phyloP scores from a whole-genome alignment of 1,140 invertebrate genomes.

The Anastatus disparis region DNA sequence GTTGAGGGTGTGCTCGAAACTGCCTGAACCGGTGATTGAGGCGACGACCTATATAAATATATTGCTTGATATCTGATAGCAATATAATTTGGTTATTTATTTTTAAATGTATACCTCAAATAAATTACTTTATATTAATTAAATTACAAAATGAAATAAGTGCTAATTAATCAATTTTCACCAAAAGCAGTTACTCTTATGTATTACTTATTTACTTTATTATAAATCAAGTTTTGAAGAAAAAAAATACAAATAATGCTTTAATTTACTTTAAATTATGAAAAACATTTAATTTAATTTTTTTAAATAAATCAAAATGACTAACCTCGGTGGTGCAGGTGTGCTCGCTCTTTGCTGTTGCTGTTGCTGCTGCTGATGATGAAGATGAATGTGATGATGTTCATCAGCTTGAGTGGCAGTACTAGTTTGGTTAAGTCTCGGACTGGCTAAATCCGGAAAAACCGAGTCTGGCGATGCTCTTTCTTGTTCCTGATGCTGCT shows the following conservation, averaged over 20 bases:
- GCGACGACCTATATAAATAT: constrained; percentile 62
- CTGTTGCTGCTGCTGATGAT: constrained; percentile 37
- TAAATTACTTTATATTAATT: too few relatives aligned
- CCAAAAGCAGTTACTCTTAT: too few relatives aligned
- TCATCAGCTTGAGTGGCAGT: constrained; percentile 40
- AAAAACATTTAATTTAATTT: too few relatives aligned
- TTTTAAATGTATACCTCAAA: too few relatives aligned
- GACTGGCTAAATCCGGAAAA: constrained; percentile 56
- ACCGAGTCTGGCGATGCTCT: constrained; percentile 65
- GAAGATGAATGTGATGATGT: constrained; percentile 43
- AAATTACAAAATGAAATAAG: too few relatives aligned
- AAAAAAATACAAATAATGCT: neutral
- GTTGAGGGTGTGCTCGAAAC: constrained; percentile 60
- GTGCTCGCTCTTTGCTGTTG: constrained; percentile 54
- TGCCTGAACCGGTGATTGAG: constrained; percentile 58
- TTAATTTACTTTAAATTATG: too few relatives aligned
- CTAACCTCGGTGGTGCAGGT: constrained; percentile 48
- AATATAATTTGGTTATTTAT: too few relatives aligned
- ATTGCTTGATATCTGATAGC: too few relatives aligned
- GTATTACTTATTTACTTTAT: too few relatives aligned
- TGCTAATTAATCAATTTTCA: too few relatives aligned
- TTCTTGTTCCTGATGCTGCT: constrained; percentile 52
- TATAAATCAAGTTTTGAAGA: neutral
- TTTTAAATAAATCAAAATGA: neutral
- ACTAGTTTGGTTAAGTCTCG: constrained; percentile 53